Conservation (phyloP, 2,797 vertebrate species). For the Pitangus sulphuratus region DNA sequence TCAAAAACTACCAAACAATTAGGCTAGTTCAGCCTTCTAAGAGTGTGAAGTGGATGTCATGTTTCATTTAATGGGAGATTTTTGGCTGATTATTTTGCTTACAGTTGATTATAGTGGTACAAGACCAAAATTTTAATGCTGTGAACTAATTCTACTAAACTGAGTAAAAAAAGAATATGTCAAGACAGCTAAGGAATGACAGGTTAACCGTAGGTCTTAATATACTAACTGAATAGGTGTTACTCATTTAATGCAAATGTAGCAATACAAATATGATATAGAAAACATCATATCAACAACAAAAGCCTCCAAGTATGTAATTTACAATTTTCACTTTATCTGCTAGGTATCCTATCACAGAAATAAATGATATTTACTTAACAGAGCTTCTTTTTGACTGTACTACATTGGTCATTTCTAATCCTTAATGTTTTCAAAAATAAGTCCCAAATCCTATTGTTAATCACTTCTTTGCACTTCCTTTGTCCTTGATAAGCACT, state of each 20-base stretch:
- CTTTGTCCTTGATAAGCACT: background rate
- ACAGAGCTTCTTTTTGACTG: background rate
- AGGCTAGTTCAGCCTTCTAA: background rate
- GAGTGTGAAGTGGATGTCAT: accelerated
- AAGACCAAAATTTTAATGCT: background rate
- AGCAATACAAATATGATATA: background rate
- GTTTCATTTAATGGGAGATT: background rate
- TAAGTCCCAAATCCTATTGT: background rate
- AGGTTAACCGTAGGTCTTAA: background rate
- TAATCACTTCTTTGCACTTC: background rate
- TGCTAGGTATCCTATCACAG: background rate
- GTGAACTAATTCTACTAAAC: background rate
- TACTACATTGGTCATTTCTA: background rate
- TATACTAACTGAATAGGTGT: background rate
- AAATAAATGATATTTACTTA: background rate
- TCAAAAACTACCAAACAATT: background rate
- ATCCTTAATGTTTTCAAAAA: background rate
- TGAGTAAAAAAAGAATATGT: background rate
- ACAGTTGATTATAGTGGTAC: background rate
- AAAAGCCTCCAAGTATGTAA: background rate
- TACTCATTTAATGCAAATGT: background rate
- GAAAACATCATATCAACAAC: background rate
- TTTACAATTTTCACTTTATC: background rate
- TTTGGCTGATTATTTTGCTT: background rate
- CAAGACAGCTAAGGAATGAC: background rate